Conservation (phyloP, 2,113 vertebrate species). For the Toxostoma redivivum region DNA sequence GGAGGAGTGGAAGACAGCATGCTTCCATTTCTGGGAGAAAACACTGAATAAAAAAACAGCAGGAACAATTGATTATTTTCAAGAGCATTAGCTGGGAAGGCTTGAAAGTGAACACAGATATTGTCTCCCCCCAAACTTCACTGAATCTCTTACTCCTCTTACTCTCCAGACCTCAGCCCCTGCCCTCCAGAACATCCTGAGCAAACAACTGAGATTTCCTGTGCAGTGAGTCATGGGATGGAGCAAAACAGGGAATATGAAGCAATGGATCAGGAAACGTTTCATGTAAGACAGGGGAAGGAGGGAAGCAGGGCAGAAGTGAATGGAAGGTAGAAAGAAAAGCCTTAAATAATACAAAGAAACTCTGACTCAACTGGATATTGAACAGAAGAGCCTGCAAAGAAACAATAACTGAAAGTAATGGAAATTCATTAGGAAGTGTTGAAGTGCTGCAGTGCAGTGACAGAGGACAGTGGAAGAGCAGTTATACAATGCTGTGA, state of each 20-base stretch:
- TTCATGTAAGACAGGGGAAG: background rate
- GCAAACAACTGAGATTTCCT: constrained; percentile 22
- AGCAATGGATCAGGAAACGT: constrained; percentile 23
- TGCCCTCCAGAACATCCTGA: background rate
- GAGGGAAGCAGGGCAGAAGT: constrained; percentile 17
- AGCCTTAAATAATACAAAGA: background rate
- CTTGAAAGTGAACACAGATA: background rate
- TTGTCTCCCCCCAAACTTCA: background rate
- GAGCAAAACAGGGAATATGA: background rate
- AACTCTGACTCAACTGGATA: background rate
- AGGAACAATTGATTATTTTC: background rate
- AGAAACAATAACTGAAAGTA: background rate
- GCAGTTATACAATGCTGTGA: background rate
- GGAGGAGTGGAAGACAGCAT: background rate
- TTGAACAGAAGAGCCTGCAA: background rate
- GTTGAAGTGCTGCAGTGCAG: background rate
- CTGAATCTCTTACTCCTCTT: background rate
- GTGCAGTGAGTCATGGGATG: constrained; percentile 16
- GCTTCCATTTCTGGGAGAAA: background rate
- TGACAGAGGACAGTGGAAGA: background rate
- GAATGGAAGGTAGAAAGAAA: background rate
- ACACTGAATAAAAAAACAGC: background rate
- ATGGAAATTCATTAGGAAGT: background rate
- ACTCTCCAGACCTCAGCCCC: background rate
- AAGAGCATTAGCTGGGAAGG: background rate